Percentiles rank a stretch among this genome's conserved stretches.
These are phyloP conservation scores for Panulirus ornatus DNA, from an alignment of 1,140 invertebrate species.

Conservation along the genomic window DNA sequence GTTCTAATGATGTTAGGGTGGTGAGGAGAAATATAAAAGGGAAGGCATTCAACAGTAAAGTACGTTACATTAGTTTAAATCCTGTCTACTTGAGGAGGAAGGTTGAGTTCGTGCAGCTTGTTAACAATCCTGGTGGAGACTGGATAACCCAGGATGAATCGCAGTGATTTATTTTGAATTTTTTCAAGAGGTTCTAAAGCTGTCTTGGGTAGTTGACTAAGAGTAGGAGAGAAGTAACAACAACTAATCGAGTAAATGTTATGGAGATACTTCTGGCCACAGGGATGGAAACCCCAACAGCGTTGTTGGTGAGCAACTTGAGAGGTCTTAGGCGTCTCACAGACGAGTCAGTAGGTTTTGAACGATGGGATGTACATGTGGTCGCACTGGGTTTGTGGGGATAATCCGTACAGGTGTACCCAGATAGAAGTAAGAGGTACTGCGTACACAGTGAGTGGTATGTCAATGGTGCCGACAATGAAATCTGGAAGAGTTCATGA, in stretches of 20 bases:
- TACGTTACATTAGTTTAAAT: too few relatives aligned
- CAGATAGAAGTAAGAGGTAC: background rate
- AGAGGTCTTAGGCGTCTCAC: background rate
- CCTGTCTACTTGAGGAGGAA: too few relatives aligned
- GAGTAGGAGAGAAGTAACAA: conserved; percentile 13
- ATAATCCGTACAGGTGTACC: background rate
- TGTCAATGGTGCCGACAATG: background rate
- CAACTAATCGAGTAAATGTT: background rate
- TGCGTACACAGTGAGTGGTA: background rate
- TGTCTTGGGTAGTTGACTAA: background rate
- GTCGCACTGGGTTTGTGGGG: background rate
- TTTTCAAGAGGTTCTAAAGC: conserved; percentile 10
- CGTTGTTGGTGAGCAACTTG: background rate
- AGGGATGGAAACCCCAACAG: conserved; percentile 3
- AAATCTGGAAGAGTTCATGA: conserved; percentile 36
- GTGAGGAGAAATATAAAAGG: too few relatives aligned
- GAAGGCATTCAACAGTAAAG: too few relatives aligned
- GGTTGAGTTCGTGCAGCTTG: too few relatives aligned
- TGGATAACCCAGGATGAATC: too few relatives aligned
- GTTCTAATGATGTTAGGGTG: too few relatives aligned
- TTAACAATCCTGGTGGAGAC: too few relatives aligned
- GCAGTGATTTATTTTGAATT: conserved; percentile 4
- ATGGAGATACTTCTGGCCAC: too few relatives aligned
- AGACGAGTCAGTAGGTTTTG: conserved; percentile 7
- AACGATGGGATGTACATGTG: background rate